Conservation (phyloP, 2,113 vertebrate genomes). For the Ochotona princeps region DNA sequence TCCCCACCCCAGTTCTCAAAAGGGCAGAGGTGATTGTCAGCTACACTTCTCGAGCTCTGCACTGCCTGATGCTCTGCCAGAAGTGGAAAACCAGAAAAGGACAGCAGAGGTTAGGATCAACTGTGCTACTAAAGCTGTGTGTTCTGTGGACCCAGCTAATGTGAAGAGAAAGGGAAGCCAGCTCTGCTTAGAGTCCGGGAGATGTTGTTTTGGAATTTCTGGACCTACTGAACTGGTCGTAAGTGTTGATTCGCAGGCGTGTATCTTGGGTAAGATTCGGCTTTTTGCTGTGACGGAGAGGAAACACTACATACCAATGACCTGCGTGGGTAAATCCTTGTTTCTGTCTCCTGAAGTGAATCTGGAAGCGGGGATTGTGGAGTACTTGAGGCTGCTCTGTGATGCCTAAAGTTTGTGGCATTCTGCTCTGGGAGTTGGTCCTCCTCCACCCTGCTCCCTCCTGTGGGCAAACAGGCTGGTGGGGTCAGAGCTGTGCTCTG, state of each 20-base stretch:
- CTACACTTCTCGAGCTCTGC: background rate
- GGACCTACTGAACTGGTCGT: background rate
- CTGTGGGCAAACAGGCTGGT: background rate
- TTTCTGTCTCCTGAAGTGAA: background rate
- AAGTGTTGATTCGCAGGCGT: background rate
- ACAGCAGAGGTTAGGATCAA: background rate
- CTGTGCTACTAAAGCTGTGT: background rate
- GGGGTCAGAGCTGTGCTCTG: background rate
- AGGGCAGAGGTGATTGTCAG: background rate
- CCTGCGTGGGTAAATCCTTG: background rate
- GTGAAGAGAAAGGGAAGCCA: background rate
- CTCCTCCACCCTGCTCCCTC: background rate
- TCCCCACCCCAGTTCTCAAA: background rate
- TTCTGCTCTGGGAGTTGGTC: background rate
- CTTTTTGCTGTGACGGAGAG: background rate
- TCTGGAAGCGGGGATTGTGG: background rate
- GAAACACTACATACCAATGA: background rate
- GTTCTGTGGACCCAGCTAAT: background rate
- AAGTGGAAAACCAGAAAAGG: conserved; percentile 18
- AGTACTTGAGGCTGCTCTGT: too few species aligned
- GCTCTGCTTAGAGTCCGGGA: background rate
- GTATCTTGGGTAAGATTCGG: background rate
- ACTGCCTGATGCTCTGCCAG: rapidly evolving
- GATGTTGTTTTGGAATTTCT: conserved; percentile 32
- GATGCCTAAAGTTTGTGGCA: background rate